Percentiles rank a stretch among this genome's conserved stretches.
Conservation (phyloP, 2,113 vertebrate species). For the Dipodomys spectabilis region DNA sequence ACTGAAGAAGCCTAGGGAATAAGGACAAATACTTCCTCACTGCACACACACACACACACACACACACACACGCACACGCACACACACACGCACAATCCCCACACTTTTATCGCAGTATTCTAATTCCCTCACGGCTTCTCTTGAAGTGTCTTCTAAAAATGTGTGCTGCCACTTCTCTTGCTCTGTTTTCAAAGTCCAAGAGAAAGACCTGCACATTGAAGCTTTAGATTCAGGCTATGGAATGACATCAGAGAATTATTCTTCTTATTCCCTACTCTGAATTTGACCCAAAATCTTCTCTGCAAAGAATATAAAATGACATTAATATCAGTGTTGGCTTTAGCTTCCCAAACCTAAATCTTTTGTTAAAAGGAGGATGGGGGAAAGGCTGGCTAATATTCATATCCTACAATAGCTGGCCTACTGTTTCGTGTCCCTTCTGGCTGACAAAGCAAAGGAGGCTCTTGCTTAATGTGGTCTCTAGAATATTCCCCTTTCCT, state of each 20-base stretch:
- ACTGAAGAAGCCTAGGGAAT: too few relatives aligned
- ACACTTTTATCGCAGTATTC: background rate
- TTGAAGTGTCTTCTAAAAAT: background rate
- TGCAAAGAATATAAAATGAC: slow-evolving; percentile 14
- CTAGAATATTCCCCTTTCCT: background rate
- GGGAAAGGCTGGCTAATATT: background rate
- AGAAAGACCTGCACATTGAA: background rate
- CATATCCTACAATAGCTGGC: background rate
- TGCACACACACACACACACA: background rate
- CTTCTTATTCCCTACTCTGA: background rate
- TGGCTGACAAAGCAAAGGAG: background rate
- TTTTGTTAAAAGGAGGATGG: background rate
- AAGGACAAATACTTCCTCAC: background rate
- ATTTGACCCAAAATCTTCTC: background rate
- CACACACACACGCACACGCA: background rate
- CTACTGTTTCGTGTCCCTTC: background rate
- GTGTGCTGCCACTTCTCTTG: background rate
- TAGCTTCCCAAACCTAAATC: slow-evolving; percentile 14
- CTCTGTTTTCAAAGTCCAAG: background rate
- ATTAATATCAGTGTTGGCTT: slow-evolving; percentile 35
- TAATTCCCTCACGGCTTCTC: background rate
- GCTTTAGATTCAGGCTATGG: background rate
- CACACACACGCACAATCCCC: background rate
- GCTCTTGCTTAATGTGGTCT: background rate
- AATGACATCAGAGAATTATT: background rate